Evolutionary conservation across 2,888 invertebrate genomes (phyloP).

Genomic region (Pocota personata): DNA sequence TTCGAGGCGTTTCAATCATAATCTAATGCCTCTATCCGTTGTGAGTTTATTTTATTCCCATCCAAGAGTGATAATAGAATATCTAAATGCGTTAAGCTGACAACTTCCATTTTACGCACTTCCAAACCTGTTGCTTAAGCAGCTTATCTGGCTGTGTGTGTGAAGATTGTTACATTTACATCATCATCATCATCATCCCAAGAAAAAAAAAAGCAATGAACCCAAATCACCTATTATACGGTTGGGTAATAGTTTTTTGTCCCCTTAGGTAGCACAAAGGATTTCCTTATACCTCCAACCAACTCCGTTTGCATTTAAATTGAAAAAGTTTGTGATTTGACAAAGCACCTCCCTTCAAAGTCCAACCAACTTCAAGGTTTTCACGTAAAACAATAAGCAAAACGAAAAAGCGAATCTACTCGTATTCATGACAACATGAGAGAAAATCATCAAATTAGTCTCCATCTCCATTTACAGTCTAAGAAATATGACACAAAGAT

Average conservation of each 20-base stretch:
- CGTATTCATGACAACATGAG: not conserved
- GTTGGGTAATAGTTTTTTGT: conserved; percentile 9
- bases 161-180: not conserved
- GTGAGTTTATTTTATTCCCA: not conserved
- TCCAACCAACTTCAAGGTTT: not conserved
- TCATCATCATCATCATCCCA: too few relatives aligned
- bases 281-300: conserved; percentile 32
- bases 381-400: conserved; percentile 25
- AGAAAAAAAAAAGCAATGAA: not conserved
- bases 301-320: conserved; percentile 66
- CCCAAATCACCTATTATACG: not conserved
- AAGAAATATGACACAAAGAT: conserved; percentile 46
- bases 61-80: not conserved
- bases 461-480: not conserved
- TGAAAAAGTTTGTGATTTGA: conserved; percentile 68
- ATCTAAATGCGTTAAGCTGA: not conserved
- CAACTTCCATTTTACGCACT: not conserved
- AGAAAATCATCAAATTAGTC: conserved; percentile 19
- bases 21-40: not conserved
- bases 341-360: conserved; percentile 35
- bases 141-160: not conserved
- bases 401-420: not conserved
- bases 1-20: not conserved
- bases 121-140: not conserved
- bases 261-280: conserved; percentile 6